Percentiles rank a stretch among this genome's conserved stretches.
phyloP scores from a whole-genome alignment of 2,113 vertebrate genomes.

The Tetrax tetrax region DNA sequence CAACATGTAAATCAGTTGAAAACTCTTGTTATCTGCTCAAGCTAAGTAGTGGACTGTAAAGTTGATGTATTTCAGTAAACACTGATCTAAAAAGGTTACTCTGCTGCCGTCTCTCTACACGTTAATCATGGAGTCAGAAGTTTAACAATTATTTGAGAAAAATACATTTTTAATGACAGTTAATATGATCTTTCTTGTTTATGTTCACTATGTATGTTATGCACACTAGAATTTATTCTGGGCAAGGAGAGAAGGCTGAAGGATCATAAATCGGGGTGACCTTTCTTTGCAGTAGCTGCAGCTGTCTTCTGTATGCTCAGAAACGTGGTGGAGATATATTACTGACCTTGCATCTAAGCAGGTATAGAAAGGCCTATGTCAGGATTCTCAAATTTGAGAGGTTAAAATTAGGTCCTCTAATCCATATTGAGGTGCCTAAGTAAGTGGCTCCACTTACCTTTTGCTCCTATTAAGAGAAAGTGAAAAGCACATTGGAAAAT shows the following conservation, averaged over 20 bases:
- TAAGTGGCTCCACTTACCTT: background rate
- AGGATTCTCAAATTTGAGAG: background rate
- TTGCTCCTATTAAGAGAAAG: background rate
- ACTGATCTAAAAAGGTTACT: background rate
- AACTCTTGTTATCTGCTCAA: background rate
- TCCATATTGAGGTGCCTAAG: background rate
- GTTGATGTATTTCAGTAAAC: background rate
- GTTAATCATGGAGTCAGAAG: background rate
- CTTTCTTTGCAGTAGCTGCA: constrained; percentile 26
- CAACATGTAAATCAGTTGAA: background rate
- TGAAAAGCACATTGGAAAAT: background rate
- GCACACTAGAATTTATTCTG: background rate
- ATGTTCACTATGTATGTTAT: background rate
- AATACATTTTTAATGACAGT: background rate
- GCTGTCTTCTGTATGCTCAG: background rate
- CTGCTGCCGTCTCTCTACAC: background rate
- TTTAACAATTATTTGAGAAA: background rate
- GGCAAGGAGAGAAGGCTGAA: background rate
- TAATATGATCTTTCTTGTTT: background rate
- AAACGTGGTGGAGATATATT: background rate
- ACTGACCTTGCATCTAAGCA: background rate
- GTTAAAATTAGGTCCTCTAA: constrained; percentile 1
- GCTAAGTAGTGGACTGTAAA: background rate
- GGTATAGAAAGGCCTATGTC: background rate
- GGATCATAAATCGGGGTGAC: background rate